Evolutionary conservation across 2,888 invertebrate genomes (phyloP), one percentile per base, ranked within the genome.

Genomic region (Hydriomena furcata): DNA sequence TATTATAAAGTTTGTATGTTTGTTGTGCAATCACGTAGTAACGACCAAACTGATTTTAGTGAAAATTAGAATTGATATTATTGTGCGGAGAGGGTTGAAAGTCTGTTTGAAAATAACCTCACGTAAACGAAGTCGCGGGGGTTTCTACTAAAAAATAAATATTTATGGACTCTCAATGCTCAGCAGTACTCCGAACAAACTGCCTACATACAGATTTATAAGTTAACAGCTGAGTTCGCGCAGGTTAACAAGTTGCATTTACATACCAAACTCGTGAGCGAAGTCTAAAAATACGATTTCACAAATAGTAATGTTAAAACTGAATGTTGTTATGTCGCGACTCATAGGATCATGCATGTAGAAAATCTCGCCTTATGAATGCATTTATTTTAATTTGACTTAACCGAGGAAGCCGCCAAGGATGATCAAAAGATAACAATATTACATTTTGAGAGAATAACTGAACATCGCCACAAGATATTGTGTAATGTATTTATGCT

Each of bases 241-340:
- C 70, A 68, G 60, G 69, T 71, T 78, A 79, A 79, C 80, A 76
- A 81, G 76, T 68, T 65, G 50, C 72, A 82, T 82, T 84, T 79
- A 80, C 83, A 82, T 82, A 81, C 73, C 72, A 64, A 72, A 76
- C 74, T 74, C 62, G 69, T 71, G 71, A 73, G 72, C 60, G 63
- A 68, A 70, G 68, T 74, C 82, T 84, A 82, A 82, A 84, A 84
- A 84, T 84, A 84, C 81, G 79, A 78, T 71, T 73, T 73, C 32
- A 79, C 73, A 73, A 55, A 63, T 62, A 60, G 63, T 62, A 63
- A 58, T 57, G 49, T 37, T 60, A 59, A 60, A 59, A 55, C 17
- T 51, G 55, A 55, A 49, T 52, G 56, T 52, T 38, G 31, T 45
- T 45, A 56, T 50, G 47, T 45, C 51, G 43, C 25, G 28, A 23